These are phyloP conservation scores for Stomorhina lunata DNA, from an alignment of 2,888 invertebrate genomes.

Conservation along the genomic window DNA sequence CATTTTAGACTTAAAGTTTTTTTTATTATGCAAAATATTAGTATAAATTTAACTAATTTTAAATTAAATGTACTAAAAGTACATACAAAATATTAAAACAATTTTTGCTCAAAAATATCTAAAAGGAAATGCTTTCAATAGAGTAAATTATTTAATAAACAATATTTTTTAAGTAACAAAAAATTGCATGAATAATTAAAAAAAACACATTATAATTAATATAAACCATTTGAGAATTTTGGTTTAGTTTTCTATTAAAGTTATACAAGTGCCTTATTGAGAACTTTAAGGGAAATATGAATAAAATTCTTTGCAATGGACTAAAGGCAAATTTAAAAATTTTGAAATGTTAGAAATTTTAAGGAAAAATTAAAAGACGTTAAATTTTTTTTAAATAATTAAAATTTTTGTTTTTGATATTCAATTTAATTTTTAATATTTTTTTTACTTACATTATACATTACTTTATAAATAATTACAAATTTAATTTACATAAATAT, in stretches of 20 bases:
- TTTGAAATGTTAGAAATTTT: constrained; percentile 12
- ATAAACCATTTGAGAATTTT: neutral
- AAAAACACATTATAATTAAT: constrained; percentile 27
- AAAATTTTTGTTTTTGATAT: constrained; percentile 27
- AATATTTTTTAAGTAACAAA: constrained; percentile 16
- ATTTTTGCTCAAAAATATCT: neutral
- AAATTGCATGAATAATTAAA: neutral
- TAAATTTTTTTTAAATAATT: neutral
- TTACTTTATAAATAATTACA: too few relatives aligned
- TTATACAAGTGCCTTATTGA: neutral
- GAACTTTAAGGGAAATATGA: neutral
- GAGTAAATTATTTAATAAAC: constrained; percentile 26
- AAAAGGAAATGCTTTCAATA: constrained; percentile 66
- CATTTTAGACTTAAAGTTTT: neutral
- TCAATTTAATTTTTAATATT: constrained; percentile 33
- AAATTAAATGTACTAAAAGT: constrained; percentile 47
- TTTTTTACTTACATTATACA: constrained; percentile 26
- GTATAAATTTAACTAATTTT: constrained; percentile 3
- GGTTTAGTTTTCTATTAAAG: neutral
- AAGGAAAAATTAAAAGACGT: neutral
- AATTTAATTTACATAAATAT: constrained; percentile 38
- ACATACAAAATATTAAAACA: constrained; percentile 7
- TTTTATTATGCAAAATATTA: constrained; percentile 3
- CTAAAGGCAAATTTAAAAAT: neutral
- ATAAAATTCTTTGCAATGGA: neutral